Base-by-base conservation (phyloP, 2,113 vertebrate genomes). In the Mustelus asterias region DNA sequence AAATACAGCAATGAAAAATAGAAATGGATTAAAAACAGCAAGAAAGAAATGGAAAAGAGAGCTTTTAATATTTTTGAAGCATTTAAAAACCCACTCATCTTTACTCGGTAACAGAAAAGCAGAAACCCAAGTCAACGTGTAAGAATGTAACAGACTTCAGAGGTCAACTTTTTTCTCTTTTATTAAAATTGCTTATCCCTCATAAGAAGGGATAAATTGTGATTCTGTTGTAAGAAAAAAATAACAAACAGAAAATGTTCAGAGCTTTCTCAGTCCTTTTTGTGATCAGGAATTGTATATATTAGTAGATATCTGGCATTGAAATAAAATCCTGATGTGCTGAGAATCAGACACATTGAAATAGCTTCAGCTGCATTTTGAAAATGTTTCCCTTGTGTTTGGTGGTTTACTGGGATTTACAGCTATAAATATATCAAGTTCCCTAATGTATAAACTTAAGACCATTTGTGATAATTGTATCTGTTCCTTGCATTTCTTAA, bases 401-500 rank as follows among this genome's bases (percentile, higher is more conserved):
- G 60, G n/a, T 65, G n/a, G n/a, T 95, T 26, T 41, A 95, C 44
- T 70, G 41, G 69, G 67, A 16, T 72, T 95, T 33, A 44, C 92
- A 94, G 63, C 37, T 24, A 13, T 41, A 37, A 41, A 48, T 95
- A 58, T 72, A 48, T 44, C 41, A 29, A 44, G 24, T 70, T 18
- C 11, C 41, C 41, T 16, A 72, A 54, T 41, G 63, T 94, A 41
- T 65, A 94, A 94, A 67, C 33, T 63, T 44, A 93, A 20, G 29
- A 69, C 37, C 16, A 54, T 95, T 95, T 95, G 26, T 2, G 20
- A 95, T 95, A 9, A 94, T 76, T 95, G 67, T 33, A 33, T 18
- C 69, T 70, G 26, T 72, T 95, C 65, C 69, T 94, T 54, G 24
- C 22, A 72, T 95, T 95, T 70, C 37, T 95, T 70, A 70, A 95